Base-by-base conservation (phyloP, 2,888 invertebrate species). In the Napeogenes sylphis region DNA sequence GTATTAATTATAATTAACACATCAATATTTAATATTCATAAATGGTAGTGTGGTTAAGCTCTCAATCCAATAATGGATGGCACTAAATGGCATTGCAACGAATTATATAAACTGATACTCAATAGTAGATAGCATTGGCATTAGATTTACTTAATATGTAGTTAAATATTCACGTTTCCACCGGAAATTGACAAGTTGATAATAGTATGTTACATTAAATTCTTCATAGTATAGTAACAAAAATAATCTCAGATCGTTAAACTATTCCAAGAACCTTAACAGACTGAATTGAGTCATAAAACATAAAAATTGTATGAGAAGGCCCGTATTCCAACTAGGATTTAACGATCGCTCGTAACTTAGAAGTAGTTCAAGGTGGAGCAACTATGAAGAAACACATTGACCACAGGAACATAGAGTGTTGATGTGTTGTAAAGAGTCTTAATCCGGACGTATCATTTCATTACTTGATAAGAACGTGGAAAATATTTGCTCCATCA, bases 261-360 rank as follows among this genome's bases (percentile, higher is more conserved):
- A 72, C 74, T 70, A 74, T 74, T 71, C 68, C 64, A 66, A 78
- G 72, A 75, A 74, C 73, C 79, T 78, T 83, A 77, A 83, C 81
- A 79, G 80, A 80, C 77, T 70, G 73, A 73, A 70, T 73, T 65
- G 70, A 66, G 64, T 79, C 80, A 75, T 84, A 83, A 83, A 83
- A 71, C 76, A 76, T 81, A 78, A 83, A 84, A 81, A 79, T 78
- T 73, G 75, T 69, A 66, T 70, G 68, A 71, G 76, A 74, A 77
- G 78, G 59, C 75, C 75, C 77, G 75, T 76, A 81, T 78, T 75
- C 73, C 70, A 71, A 73, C 73, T 73, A 62, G 58, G 60, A 69
- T 67, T 78, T 76, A 74, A 76, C 68, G 73, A 68, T 65, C 56
- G 61, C 64, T 70, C 73, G 69, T 74, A 71, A 73, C 69, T 61